Evolutionary conservation across 2,113 vertebrate species (phyloP).

Genomic region (Tautogolabrus adspersus): DNA sequence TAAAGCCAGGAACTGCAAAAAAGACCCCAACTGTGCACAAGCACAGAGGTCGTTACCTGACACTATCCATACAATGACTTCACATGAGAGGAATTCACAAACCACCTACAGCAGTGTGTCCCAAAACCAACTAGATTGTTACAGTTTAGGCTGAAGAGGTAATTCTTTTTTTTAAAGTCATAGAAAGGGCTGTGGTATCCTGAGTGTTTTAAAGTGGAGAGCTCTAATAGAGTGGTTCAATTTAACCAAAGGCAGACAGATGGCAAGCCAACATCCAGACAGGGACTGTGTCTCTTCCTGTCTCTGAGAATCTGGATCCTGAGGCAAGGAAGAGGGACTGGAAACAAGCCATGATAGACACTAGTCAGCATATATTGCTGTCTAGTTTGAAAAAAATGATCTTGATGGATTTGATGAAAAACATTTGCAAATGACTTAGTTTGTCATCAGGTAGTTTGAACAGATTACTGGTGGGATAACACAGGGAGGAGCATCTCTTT

Average conservation of each 20-base stretch:
- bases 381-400: constrained; percentile 26
- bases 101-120: constrained; percentile 51
- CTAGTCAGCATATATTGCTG: constrained; percentile 43
- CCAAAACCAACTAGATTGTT: constrained; percentile 42
- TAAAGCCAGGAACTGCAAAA: constrained; percentile 29
- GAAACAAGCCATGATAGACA: constrained; percentile 32
- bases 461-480: constrained; percentile 31
- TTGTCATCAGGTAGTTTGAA: constrained; percentile 24
- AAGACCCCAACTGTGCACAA: constrained; percentile 58
- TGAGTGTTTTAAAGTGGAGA: constrained; percentile 20
- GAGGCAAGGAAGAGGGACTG: constrained; percentile 27
- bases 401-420: constrained; percentile 12
- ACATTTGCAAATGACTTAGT: constrained; percentile 21
- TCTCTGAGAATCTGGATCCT: constrained; percentile 39
- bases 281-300: constrained; percentile 65
- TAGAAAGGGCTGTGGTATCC: constrained; percentile 11
- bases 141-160: constrained; percentile 40
- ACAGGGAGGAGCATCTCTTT: constrained; percentile 19
- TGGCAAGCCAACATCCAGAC: constrained; percentile 52
- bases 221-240: constrained; percentile 33
- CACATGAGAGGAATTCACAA: constrained; percentile 67
- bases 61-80: constrained; percentile 78
- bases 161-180: constrained; percentile 47
- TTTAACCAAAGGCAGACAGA: constrained; percentile 50
- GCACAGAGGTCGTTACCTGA: constrained; percentile 68